A percentile compares a stretch with the other conserved stretches of the same genome.
Conservation (phyloP, 2,113 vertebrate species). For the Cebidichthys violaceus region DNA sequence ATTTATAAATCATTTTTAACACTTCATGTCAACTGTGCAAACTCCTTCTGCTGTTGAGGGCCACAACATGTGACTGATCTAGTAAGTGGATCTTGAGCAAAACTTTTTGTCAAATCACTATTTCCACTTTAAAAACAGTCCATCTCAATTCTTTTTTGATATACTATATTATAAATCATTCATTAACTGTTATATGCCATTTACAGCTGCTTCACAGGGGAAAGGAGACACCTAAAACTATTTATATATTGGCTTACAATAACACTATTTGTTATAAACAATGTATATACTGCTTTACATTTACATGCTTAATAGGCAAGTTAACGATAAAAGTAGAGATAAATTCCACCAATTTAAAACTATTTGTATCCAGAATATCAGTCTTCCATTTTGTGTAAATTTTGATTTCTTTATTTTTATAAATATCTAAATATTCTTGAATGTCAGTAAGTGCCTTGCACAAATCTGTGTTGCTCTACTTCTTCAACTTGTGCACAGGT, state of each 20-base stretch:
- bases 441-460: too few relatives aligned
- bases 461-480: conserved; percentile 36
- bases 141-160: not conserved
- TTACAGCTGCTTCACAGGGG: not conserved
- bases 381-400: conserved; percentile 14
- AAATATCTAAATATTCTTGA: conserved; percentile 20
- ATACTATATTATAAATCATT: not conserved
- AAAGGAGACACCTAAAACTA: not conserved
- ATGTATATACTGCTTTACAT: not conserved
- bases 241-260: not conserved
- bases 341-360: not conserved
- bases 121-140: not conserved
- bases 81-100: not conserved
- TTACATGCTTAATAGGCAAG: not conserved
- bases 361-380: not conserved
- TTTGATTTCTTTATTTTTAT: not conserved
- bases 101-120: not conserved
- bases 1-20: not conserved
- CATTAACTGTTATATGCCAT: not conserved
- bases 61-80: not conserved
- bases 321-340: not conserved
- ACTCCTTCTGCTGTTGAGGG: not conserved
- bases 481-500: conserved; percentile 67
- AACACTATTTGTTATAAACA: not conserved
- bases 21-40: not conserved